Evolutionary conservation across 2,113 vertebrate genomes (phyloP), one percentile per base, ranked within the genome.

Genomic region (Syrmaticus mikado): DNA sequence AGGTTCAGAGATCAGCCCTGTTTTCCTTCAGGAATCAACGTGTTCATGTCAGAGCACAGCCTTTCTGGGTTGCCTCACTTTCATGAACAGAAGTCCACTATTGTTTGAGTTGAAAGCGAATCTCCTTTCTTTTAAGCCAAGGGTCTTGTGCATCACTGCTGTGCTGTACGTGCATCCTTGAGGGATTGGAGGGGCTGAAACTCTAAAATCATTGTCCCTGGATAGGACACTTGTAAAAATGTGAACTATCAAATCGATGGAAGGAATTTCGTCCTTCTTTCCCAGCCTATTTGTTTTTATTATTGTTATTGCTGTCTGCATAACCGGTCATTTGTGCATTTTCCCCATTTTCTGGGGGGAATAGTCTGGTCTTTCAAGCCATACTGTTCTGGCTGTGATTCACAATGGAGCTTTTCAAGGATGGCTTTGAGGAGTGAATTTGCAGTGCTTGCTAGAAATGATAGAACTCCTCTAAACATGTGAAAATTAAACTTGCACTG

Each of bases 401-500:
- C 18, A 6, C 12, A 61, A 18, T 36, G 21, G 72, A 72, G 57
- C 46, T 88, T 95, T 85, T 72, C 52, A 92, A n/a, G 34, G 48
- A 16, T 45, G 40, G 61, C 82, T 53, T 5, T 67, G 71, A 50
- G 40, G 13, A 68, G 30, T 27, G 64, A 91, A 61, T 10, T 3
- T 50, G 14, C 0, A 43, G 45, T 80, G 7, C 72, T 4, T 83
- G 58, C 68, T 91, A 52, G 65, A 91, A 90, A 89, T 2, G 2
- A 65, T 41, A 41, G 65, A 87, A 93, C 4, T 14, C 5, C 32
- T 85, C 57, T 36, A 88, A 92, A 92, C n/a, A 80, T 87, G 46
- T 78, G 87, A 85, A 96, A 94, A 86, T 81, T 55, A 92, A 85
- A 76, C 88, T 61, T 61, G 80, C 27, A 60, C 68, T 88, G 85